These are phyloP conservation scores for Meghimatium bilineatum DNA, from an alignment of 2,888 invertebrate species.

Conservation along the genomic window DNA sequence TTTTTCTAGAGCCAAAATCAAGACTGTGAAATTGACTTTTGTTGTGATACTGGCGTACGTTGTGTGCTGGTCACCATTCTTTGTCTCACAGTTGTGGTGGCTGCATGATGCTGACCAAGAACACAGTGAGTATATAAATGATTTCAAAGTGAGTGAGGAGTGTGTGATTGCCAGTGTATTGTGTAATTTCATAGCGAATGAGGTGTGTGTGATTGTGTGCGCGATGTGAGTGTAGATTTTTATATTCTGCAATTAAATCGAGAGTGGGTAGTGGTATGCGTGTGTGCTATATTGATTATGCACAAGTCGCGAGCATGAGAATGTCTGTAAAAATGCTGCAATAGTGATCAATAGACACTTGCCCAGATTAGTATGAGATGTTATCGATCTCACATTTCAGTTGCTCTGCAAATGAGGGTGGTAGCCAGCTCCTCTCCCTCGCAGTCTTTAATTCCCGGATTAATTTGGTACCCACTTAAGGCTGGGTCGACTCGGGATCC, in stretches of 20 bases:
- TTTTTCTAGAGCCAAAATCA: constrained; percentile 78
- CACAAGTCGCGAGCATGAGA: too few relatives aligned
- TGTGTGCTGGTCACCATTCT: constrained; percentile 84
- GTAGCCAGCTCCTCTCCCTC: too few relatives aligned
- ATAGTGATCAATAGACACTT: too few relatives aligned
- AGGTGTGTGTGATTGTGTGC: background rate
- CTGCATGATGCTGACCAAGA: constrained; percentile 66
- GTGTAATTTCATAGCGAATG: background rate
- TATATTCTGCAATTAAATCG: background rate
- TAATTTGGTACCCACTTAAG: too few relatives aligned
- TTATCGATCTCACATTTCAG: too few relatives aligned
- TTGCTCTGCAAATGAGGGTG: too few relatives aligned
- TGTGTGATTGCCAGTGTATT: background rate
- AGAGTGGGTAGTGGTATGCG: background rate
- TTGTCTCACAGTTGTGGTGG: constrained; percentile 82
- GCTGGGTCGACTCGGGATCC: too few relatives aligned
- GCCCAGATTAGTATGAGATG: too few relatives aligned
- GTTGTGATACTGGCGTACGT: constrained; percentile 80
- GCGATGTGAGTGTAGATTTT: background rate
- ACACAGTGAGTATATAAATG: constrained; percentile 45
- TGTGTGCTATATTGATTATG: background rate
- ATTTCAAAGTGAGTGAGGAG: background rate
- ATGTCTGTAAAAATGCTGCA: too few relatives aligned
- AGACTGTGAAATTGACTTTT: constrained; percentile 79
- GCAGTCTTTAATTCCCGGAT: too few relatives aligned